Evolutionary conservation across 1,140 invertebrate species (phyloP).

Genomic region (Caenorhabditis tropicalis): DNA sequence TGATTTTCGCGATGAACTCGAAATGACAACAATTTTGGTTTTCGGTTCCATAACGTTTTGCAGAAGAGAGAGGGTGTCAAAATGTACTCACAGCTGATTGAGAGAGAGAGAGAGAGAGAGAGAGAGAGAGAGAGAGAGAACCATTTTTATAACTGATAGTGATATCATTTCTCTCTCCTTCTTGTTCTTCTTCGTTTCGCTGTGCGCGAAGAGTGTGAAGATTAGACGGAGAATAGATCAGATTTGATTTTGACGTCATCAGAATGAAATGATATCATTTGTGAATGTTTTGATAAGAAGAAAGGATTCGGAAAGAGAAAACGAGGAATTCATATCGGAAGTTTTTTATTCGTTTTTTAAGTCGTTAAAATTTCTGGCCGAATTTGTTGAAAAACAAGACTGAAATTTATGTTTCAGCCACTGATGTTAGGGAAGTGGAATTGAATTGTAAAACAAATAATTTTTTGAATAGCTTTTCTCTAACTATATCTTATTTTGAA

Average conservation of each 20-base stretch:
- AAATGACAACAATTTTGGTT: not conserved
- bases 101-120: not conserved
- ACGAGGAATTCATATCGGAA: not conserved
- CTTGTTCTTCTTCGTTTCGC: not conserved
- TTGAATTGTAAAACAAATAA: too few relatives aligned
- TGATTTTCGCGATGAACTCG: not conserved
- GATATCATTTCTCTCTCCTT: not conserved
- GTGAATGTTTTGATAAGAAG: not conserved
- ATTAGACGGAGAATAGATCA: not conserved
- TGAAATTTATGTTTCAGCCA: too few relatives aligned
- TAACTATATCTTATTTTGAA: too few relatives aligned
- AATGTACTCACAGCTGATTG: slow-evolving; percentile 38
- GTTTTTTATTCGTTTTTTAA: not conserved
- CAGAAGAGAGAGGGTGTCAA: not conserved
- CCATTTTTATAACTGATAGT: not conserved
- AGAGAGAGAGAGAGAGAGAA: not conserved
- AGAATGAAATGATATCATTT: not conserved
- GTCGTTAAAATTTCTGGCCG: not conserved
- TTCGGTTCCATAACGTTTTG: slow-evolving; percentile 3
- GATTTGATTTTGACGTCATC: slow-evolving; percentile 12
- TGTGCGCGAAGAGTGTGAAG: not conserved
- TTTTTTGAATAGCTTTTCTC: too few relatives aligned
- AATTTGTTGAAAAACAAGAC: too few relatives aligned
- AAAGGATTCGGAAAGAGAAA: too few relatives aligned
- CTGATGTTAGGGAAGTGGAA: too few relatives aligned